Conservation (phyloP, 92 coral and sea anemone species). For the Phenganax stokvisi region DNA sequence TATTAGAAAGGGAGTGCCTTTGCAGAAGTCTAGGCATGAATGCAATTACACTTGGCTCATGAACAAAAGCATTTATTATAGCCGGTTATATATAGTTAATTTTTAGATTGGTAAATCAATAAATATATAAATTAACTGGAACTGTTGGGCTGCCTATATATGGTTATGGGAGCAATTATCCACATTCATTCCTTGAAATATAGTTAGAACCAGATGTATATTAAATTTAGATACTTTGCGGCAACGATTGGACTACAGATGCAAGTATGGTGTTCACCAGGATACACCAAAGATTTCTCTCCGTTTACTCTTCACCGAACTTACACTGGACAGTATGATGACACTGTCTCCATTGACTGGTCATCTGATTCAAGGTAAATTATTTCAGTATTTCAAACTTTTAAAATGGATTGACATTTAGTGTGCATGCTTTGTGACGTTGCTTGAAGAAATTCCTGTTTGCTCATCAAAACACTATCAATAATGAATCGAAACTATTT, state of each 20-base stretch:
- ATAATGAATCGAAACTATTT: no score
- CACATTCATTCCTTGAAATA: background rate
- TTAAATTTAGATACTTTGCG: slow-evolving; percentile 64
- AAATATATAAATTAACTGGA: no score
- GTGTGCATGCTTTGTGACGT: background rate
- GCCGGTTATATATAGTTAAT: no score
- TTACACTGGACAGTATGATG: slow-evolving; percentile 93
- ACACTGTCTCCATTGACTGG: slow-evolving; percentile 87
- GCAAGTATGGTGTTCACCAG: slow-evolving; percentile 93
- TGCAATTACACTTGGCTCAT: no score
- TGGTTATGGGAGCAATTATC: no score
- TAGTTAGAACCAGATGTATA: background rate
- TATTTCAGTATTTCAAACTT: background rate
- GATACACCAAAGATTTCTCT: slow-evolving; percentile 80
- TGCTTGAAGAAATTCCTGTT: no score
- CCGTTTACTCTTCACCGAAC: slow-evolving; percentile 84
- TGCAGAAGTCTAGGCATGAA: no score
- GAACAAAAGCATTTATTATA: no score
- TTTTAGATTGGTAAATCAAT: no score
- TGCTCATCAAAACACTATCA: no score
- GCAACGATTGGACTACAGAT: slow-evolving; percentile 90
- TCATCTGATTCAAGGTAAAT: slow-evolving; percentile 87
- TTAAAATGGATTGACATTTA: background rate
- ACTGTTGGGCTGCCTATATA: no score
- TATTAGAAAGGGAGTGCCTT: background rate